Conservation (phyloP, 2,888 invertebrate species). For the Stratiomys singularior region DNA sequence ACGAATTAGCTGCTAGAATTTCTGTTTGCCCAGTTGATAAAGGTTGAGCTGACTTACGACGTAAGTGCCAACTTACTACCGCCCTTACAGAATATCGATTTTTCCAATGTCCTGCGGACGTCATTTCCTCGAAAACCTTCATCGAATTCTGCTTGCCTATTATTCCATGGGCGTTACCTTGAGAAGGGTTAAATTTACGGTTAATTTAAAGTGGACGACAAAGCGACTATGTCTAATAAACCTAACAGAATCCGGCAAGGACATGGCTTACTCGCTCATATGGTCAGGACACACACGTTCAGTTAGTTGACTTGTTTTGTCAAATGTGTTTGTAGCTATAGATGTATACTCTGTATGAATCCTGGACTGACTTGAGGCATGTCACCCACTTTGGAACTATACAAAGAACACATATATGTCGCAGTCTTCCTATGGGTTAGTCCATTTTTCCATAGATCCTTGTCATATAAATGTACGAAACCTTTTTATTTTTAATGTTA, state of each 20-base stretch:
- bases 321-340: no score
- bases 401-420: no score
- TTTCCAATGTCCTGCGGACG: not conserved
- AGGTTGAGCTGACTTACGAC: slow-evolving; percentile 66
- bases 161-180: slow-evolving; percentile 66
- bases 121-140: slow-evolving; percentile 1
- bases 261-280: not conserved
- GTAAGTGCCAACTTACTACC: slow-evolving; percentile 61
- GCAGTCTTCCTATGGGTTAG: no score
- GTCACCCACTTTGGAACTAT: no score
- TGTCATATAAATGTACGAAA: no score
- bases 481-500: no score
- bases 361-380: no score
- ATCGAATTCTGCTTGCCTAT: slow-evolving; percentile 59
- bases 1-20: slow-evolving; percentile 51
- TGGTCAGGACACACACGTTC: slow-evolving; percentile 34
- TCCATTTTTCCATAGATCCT: no score
- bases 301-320: no score
- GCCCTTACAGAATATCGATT: slow-evolving; percentile 50
- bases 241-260: not conserved
- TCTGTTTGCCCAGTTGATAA: slow-evolving; percentile 61
- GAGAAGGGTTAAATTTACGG: slow-evolving; percentile 59
- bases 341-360: no score
- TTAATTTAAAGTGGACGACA: slow-evolving; percentile 16
- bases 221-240: not conserved